These are phyloP conservation scores for Erebia aethiops DNA, from an alignment of 2,888 invertebrate genomes.

Conservation along the genomic window DNA sequence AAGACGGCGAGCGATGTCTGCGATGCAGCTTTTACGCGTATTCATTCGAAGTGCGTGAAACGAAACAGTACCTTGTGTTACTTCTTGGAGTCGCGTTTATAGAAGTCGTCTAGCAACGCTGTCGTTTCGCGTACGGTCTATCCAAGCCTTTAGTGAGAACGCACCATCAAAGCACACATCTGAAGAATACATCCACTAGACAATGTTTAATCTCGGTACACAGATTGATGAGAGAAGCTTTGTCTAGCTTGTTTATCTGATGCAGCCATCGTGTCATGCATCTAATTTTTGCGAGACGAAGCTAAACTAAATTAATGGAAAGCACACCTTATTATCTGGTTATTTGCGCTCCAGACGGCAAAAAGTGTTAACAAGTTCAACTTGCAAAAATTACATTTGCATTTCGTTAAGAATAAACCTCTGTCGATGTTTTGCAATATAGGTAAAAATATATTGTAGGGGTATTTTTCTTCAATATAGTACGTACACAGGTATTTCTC, in stretches of 20 bases:
- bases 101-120: no score
- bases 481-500: no score
- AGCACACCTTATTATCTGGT: slow-evolving; percentile 37
- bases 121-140: neutral
- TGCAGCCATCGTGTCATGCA: slow-evolving; percentile 38
- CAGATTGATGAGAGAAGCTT: slow-evolving; percentile 52
- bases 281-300: slow-evolving; percentile 38
- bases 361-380: slow-evolving; percentile 17
- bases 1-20: no score
- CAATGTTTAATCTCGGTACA: slow-evolving; percentile 53
- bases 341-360: slow-evolving; percentile 23
- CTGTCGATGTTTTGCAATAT: neutral
- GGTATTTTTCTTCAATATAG: no score
- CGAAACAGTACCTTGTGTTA: no score
- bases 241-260: slow-evolving; percentile 44
- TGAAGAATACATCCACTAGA: slow-evolving; percentile 56
- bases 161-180: slow-evolving; percentile 52
- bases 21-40: no score
- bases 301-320: slow-evolving; percentile 40
- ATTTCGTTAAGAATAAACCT: slow-evolving; percentile 11
- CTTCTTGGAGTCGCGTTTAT: no score
- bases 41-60: no score
- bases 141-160: slow-evolving; percentile 44
- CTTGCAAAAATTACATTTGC: slow-evolving; percentile 15
- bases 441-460: neutral